Evolutionary conservation across 2,797 vertebrate species (phyloP).

Genomic region (Artibeus lituratus): DNA sequence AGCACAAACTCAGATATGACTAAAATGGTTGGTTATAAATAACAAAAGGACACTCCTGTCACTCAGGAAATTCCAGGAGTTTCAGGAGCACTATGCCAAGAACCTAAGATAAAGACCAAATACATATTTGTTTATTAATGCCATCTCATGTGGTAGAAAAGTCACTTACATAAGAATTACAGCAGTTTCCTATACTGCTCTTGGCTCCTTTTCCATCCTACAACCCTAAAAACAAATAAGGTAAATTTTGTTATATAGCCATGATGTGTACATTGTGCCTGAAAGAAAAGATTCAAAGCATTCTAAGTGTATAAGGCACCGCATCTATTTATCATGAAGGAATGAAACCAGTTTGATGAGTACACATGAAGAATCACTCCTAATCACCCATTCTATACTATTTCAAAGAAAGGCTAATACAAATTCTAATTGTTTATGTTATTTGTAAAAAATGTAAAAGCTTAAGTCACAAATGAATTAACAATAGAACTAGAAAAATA

Average conservation of each 20-base stretch:
- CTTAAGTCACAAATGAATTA: constrained; percentile 8
- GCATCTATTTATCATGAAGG: not conserved
- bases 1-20: not conserved
- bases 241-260: not conserved
- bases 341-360: constrained; percentile 17
- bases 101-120: not conserved
- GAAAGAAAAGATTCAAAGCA: not conserved
- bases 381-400: not conserved
- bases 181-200: not conserved
- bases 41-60: not conserved
- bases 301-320: not conserved
- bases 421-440: constrained; percentile 35
- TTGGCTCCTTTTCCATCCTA: not conserved
- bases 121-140: not conserved
- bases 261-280: not conserved
- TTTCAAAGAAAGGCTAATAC: constrained; percentile 16
- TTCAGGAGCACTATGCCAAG: not conserved
- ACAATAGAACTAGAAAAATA: not conserved
- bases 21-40: not conserved
- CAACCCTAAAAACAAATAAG: not conserved
- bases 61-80: not conserved
- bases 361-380: not conserved
- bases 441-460: not conserved
- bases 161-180: not conserved
- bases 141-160: not conserved